phyloP scores from a whole-genome alignment of 2,888 invertebrate genomes.

The Eumerus sabulonum region DNA sequence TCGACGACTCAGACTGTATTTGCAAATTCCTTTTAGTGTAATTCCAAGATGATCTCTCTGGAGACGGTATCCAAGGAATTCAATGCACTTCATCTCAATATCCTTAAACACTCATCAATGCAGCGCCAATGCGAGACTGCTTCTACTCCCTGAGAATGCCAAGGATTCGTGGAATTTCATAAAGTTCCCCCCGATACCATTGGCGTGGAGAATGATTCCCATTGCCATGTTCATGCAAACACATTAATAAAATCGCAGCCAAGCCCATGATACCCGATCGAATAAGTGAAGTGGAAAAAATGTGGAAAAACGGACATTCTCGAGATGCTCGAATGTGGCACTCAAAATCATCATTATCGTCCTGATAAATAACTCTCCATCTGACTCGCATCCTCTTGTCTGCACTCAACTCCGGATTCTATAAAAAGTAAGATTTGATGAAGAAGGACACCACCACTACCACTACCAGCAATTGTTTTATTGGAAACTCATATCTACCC shows the following conservation, averaged over 20 bases:
- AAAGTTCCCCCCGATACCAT: constrained; percentile 8
- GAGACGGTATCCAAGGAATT: constrained; percentile 55
- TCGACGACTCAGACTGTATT: constrained; percentile 49
- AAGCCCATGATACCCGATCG: too few species aligned
- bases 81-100: constrained; percentile 52
- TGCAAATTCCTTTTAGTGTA: constrained; percentile 67
- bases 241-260: constrained; percentile 14
- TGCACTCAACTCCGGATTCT: constrained; percentile 1
- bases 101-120: constrained; percentile 23
- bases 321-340: constrained; percentile 46
- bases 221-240: constrained; percentile 55
- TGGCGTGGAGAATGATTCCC: constrained; percentile 40
- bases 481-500: too few species aligned
- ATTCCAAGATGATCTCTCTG: constrained; percentile 62
- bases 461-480: too few species aligned
- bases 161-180: constrained; percentile 57
- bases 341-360: constrained; percentile 40
- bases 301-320: constrained; percentile 42
- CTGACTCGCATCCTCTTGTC: neutral
- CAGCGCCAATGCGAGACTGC: neutral
- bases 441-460: constrained; percentile 17
- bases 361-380: neutral
- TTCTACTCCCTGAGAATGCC: constrained; percentile 15
- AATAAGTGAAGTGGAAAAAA: constrained; percentile 26
- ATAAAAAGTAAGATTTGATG: constrained; percentile 26